phyloP scores from a whole-genome alignment of 2,113 vertebrate species.

The Microtus pennsylvanicus region DNA sequence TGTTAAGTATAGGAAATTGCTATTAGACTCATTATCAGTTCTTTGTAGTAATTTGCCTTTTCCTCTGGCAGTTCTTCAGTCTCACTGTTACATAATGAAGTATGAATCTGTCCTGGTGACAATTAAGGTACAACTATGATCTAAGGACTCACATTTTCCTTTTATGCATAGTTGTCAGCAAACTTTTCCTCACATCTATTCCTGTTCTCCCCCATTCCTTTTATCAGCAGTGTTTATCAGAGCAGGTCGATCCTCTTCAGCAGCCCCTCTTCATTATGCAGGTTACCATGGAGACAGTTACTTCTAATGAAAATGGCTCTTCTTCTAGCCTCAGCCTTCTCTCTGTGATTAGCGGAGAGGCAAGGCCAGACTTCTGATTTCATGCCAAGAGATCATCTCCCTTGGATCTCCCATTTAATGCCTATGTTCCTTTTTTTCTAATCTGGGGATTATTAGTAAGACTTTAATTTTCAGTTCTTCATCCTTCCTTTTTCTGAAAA shows the following conservation, averaged over 20 bases:
- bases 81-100: neutral
- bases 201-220: neutral
- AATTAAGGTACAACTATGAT: neutral
- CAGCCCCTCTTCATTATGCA: too few species aligned
- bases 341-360: neutral
- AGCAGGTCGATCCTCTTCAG: neutral
- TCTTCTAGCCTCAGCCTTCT: neutral
- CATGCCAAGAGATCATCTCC: neutral
- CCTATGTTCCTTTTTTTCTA: too few species aligned
- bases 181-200: neutral
- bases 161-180: neutral
- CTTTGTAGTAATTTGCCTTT: neutral
- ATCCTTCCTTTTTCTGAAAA: too few species aligned
- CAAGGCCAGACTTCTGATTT: neutral
- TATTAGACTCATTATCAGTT: neutral
- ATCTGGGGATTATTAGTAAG: too few species aligned
- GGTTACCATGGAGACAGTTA: too few species aligned
- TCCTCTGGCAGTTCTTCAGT: neutral
- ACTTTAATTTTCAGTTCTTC: too few species aligned
- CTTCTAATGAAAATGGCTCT: neutral
- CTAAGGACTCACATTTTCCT: neutral
- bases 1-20: too few species aligned
- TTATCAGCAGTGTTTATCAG: neutral
- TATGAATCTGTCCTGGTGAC: neutral
- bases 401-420: too few species aligned